These are phyloP conservation scores for Blastobasis adustella DNA, from an alignment of 2,888 invertebrate genomes.

Conservation along the genomic window DNA sequence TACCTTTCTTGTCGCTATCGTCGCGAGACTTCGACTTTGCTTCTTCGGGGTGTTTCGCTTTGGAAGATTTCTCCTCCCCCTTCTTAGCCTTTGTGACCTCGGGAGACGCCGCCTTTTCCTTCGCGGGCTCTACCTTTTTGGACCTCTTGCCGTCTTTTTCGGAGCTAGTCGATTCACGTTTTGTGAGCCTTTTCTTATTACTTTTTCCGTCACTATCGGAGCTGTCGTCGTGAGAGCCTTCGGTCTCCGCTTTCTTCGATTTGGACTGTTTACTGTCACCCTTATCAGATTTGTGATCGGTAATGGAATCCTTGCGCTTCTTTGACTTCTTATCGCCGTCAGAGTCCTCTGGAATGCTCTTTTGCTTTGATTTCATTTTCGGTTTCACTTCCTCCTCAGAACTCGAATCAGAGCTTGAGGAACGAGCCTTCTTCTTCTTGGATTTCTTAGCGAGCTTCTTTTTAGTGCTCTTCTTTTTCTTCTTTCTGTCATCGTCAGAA, in stretches of 20 bases:
- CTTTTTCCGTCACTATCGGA: slow-evolving; percentile 70
- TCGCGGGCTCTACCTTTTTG: slow-evolving; percentile 50
- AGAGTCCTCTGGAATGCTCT: slow-evolving; percentile 65
- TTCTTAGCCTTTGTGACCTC: slow-evolving; percentile 52
- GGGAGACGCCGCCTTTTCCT: slow-evolving; percentile 52
- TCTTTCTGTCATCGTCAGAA: slow-evolving; percentile 68
- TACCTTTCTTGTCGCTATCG: slow-evolving; percentile 75
- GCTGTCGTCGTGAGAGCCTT: slow-evolving; percentile 59
- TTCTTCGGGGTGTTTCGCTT: slow-evolving; percentile 71
- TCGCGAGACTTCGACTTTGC: slow-evolving; percentile 73
- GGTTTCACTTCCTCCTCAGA: slow-evolving; percentile 69
- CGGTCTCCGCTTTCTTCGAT: slow-evolving; percentile 56
- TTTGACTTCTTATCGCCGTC: slow-evolving; percentile 60
- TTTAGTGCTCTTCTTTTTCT: slow-evolving; percentile 61
- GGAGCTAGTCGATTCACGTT: slow-evolving; percentile 58
- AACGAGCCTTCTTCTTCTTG: slow-evolving; percentile 60
- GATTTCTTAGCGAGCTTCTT: slow-evolving; percentile 66
- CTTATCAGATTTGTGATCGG: slow-evolving; percentile 56
- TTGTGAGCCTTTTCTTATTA: slow-evolving; percentile 64
- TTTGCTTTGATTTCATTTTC: slow-evolving; percentile 63
- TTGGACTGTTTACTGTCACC: slow-evolving; percentile 44
- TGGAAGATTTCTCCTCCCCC: slow-evolving; percentile 55
- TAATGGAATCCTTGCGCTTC: slow-evolving; percentile 54
- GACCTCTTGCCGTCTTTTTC: slow-evolving; percentile 57
- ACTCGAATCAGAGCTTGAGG: slow-evolving; percentile 68